Conservation (phyloP, 2,797 vertebrate genomes). For the Sphenopsis melanotis region DNA sequence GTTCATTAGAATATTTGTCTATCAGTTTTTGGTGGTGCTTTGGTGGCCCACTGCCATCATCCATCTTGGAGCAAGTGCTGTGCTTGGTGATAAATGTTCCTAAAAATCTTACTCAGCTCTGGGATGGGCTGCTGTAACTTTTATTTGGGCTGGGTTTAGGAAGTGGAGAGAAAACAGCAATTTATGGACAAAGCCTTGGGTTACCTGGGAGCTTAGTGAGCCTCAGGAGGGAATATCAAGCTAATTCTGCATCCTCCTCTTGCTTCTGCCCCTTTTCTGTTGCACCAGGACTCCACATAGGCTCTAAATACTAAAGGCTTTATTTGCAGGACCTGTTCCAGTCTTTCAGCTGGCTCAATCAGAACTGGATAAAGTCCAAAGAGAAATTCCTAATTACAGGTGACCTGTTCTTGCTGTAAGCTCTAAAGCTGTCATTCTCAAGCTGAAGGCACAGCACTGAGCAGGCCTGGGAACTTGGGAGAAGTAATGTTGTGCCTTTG, state of each 20-base stretch:
- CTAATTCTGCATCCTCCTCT: neutral
- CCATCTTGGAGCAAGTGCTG: neutral
- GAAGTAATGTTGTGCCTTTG: neutral
- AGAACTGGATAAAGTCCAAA: neutral
- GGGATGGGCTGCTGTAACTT: neutral
- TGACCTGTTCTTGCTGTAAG: neutral
- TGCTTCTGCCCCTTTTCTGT: neutral
- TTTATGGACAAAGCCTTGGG: neutral
- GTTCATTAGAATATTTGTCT: slow-evolving; percentile 56
- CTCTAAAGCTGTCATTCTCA: neutral
- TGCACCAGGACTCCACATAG: neutral
- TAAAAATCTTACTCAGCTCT: neutral
- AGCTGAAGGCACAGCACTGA: neutral
- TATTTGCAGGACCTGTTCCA: neutral
- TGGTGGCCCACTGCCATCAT: slow-evolving; percentile 24
- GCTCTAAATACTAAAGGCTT: neutral
- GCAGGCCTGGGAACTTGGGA: neutral
- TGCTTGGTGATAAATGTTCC: neutral
- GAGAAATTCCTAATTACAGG: neutral
- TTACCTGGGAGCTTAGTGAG: neutral
- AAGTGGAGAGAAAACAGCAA: neutral
- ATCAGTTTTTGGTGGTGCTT: slow-evolving; percentile 34
- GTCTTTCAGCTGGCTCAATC: neutral
- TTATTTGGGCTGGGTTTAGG: neutral
- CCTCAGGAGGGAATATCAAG: neutral